A percentile compares a stretch with the other conserved stretches of the same genome.
Conservation (phyloP, 53 echinoderm and acorn worm genomes). For the Antedon mediterranea region DNA sequence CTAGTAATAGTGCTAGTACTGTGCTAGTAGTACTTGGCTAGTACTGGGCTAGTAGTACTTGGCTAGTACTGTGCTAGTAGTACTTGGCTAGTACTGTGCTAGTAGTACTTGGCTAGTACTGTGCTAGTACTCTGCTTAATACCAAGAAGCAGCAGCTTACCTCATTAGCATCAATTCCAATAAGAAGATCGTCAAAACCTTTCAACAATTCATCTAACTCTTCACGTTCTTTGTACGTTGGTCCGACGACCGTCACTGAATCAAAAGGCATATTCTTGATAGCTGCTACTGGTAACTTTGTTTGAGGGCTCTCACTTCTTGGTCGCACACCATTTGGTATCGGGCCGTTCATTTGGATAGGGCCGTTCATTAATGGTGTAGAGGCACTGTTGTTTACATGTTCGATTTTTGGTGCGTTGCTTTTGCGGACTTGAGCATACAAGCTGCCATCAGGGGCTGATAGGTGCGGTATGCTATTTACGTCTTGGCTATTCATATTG, state of each 20-base stretch:
- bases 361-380: background rate
- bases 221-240: background rate
- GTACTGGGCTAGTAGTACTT: no score
- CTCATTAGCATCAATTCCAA: background rate
- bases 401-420: background rate
- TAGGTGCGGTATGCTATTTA: slow-evolving; percentile 52
- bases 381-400: background rate
- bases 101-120: no score
- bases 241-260: background rate
- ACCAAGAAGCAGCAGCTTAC: no score
- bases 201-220: background rate
- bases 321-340: background rate
- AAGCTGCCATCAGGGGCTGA: slow-evolving; percentile 86
- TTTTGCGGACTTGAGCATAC: slow-evolving; percentile 91
- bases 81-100: no score
- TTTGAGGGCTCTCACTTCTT: background rate
- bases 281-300: background rate
- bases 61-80: no score
- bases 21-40: no score
- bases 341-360: background rate
- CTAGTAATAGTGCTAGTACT: no score
- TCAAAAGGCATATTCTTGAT: background rate
- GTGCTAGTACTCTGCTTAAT: no score
- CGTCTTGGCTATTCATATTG: slow-evolving; percentile 37
- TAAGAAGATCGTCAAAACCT: background rate